Percentiles rank a stretch among this genome's conserved stretches.
These are phyloP conservation scores for Catharus minimus DNA, from an alignment of 2,113 vertebrate species.

Conservation along the genomic window DNA sequence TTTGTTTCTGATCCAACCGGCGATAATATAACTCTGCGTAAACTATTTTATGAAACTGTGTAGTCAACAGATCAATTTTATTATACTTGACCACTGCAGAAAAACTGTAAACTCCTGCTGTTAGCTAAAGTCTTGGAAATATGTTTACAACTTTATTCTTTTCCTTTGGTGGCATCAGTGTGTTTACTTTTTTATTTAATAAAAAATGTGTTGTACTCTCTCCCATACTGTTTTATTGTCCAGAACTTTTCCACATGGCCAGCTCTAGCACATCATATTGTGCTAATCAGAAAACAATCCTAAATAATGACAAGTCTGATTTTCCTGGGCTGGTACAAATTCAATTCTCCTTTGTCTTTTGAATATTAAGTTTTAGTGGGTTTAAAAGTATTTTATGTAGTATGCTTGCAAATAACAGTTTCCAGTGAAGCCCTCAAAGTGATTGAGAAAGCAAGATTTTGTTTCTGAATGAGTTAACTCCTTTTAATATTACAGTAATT, in stretches of 20 bases:
- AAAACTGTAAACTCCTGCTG: constrained; percentile 51
- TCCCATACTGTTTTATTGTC: not conserved
- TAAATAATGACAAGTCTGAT: constrained; percentile 22
- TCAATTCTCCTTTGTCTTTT: not conserved
- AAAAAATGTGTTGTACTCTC: not conserved
- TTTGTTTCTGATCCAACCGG: constrained; percentile 40
- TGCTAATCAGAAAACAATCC: constrained; percentile 25
- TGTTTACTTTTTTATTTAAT: constrained; percentile 25
- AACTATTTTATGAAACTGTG: constrained; percentile 51
- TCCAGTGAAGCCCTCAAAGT: not conserved
- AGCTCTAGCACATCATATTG: not conserved
- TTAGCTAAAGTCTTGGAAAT: constrained; percentile 50
- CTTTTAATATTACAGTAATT: not conserved
- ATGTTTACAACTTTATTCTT: constrained; percentile 47
- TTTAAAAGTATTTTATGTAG: not conserved
- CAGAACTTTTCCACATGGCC: constrained; percentile 5
- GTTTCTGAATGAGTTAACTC: not conserved
- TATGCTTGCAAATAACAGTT: not conserved
- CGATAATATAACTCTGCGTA: constrained; percentile 29
- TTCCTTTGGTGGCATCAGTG: constrained; percentile 24
- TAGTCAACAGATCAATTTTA: constrained; percentile 67
- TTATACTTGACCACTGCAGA: constrained; percentile 51
- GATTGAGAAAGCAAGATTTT: not conserved
- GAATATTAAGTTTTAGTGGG: not conserved
- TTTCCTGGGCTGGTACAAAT: not conserved